phyloP scores from a whole-genome alignment of 2,113 vertebrate species.

The Amphiprion ocellaris region DNA sequence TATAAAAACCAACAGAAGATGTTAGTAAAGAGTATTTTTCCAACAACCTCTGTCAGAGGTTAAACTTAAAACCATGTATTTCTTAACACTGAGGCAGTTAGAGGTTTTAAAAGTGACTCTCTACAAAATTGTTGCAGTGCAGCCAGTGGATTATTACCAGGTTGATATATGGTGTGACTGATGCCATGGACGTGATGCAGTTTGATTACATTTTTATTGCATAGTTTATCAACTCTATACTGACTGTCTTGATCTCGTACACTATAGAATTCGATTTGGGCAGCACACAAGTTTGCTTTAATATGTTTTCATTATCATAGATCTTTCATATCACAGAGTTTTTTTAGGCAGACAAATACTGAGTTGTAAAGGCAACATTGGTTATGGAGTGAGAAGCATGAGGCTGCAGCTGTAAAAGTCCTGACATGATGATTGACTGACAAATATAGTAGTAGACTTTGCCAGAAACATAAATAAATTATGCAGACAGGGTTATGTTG shows the following conservation, averaged over 20 bases:
- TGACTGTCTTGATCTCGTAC: neutral
- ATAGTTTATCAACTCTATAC: neutral
- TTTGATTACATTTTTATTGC: slow-evolving; percentile 21
- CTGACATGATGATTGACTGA: slow-evolving; percentile 30
- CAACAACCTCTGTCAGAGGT: no score
- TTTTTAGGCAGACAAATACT: neutral
- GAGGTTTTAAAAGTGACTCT: neutral
- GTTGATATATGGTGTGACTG: neutral
- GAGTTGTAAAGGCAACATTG: neutral
- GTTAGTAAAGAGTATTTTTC: no score
- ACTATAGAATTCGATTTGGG: neutral
- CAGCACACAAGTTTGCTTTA: neutral
- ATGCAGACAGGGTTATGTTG: slow-evolving; percentile 2
- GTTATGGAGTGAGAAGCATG: slow-evolving; percentile 1
- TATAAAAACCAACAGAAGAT: no score
- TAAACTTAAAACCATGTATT: no score
- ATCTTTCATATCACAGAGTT: slow-evolving; percentile 12
- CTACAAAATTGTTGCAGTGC: neutral
- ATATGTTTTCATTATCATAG: neutral
- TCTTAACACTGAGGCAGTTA: neutral
- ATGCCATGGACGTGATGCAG: neutral
- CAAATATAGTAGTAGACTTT: slow-evolving; percentile 7
- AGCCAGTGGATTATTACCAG: neutral
- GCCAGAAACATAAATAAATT: slow-evolving; percentile 1
- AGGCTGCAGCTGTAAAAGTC: slow-evolving; percentile 33